A percentile compares a stretch with the other conserved stretches of the same genome.
phyloP scores from a whole-genome alignment of 2,888 invertebrate species.

The Dryobotodes eremita region DNA sequence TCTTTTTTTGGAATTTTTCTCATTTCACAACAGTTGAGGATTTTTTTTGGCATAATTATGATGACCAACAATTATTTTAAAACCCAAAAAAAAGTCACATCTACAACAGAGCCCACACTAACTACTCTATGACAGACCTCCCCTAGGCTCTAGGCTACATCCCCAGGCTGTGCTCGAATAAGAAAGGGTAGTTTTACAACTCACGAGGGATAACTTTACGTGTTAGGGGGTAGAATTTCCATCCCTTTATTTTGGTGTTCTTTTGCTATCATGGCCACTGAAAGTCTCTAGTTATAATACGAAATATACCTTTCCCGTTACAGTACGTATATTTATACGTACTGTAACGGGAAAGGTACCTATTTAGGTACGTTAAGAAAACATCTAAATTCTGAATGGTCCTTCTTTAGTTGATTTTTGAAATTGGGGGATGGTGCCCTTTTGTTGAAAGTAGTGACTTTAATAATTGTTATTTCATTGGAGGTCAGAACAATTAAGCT shows the following conservation, averaged over 20 bases:
- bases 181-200: constrained; percentile 89
- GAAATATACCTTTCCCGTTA: constrained; percentile 60
- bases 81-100: neutral
- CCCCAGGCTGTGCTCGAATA: constrained; percentile 81
- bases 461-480: constrained; percentile 25
- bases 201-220: constrained; percentile 88
- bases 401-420: constrained; percentile 46
- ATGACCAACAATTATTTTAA: too few relatives aligned
- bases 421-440: constrained; percentile 22
- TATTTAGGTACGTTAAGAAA: constrained; percentile 49
- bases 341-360: too few relatives aligned
- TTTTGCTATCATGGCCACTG: constrained; percentile 77
- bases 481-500: constrained; percentile 16
- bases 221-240: constrained; percentile 79
- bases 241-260: constrained; percentile 82
- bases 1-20: too few relatives aligned
- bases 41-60: too few relatives aligned
- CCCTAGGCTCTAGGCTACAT: constrained; percentile 81
- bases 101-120: neutral
- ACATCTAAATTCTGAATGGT: constrained; percentile 38
- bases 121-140: constrained; percentile 76
- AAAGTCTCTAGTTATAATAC: constrained; percentile 67
- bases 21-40: too few relatives aligned
- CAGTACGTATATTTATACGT: constrained; percentile 50
- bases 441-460: constrained; percentile 13